Evolutionary conservation across 2,888 invertebrate species (phyloP).

Genomic region (Hyles lineata): DNA sequence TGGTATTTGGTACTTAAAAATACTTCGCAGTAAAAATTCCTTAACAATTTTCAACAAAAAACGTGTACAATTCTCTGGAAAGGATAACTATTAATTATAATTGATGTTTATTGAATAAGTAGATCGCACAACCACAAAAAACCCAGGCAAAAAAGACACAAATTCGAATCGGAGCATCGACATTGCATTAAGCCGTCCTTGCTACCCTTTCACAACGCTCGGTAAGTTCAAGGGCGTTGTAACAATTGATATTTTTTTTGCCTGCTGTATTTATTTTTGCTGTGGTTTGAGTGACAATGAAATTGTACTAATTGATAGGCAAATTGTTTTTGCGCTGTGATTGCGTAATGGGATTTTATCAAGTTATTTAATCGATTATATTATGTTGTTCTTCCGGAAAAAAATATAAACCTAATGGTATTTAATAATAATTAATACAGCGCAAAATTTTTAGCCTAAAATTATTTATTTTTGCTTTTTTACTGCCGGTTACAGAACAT

Average conservation of each 20-base stretch:
- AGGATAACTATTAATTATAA: background rate
- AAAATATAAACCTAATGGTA: no score
- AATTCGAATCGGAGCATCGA: background rate
- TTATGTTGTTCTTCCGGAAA: no score
- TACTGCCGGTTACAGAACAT: no score
- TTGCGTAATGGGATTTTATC: no score
- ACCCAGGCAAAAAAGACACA: background rate
- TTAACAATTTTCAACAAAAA: background rate
- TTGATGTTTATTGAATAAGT: background rate
- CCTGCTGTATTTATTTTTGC: slow-evolving; percentile 14
- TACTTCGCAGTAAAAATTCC: background rate
- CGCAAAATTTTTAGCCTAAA: no score
- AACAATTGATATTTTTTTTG: background rate
- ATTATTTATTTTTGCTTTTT: no score
- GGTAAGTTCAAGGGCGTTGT: slow-evolving; percentile 9
- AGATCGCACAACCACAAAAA: background rate
- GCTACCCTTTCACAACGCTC: slow-evolving; percentile 14
- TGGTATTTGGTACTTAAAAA: no score
- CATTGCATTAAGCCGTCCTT: background rate
- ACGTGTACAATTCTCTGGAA: background rate
- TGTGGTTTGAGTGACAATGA: background rate
- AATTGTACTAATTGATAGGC: background rate
- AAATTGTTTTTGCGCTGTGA: background rate
- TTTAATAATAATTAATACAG: no score
- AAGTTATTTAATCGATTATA: no score